These are phyloP conservation scores for Cygnus atratus DNA, from an alignment of 2,113 vertebrate species.

Conservation along the genomic window DNA sequence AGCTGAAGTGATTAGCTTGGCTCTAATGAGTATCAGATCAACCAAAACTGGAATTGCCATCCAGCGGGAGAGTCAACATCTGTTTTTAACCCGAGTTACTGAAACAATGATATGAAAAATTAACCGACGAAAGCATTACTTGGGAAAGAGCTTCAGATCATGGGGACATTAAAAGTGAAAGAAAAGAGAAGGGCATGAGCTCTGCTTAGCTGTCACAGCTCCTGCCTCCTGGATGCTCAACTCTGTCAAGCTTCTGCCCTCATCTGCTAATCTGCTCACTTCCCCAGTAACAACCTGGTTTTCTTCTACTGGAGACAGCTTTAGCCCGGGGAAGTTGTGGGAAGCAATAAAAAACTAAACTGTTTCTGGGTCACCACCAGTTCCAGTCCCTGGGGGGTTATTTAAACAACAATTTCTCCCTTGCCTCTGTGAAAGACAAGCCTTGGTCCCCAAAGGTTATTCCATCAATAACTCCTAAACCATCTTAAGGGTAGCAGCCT, in stretches of 20 bases:
- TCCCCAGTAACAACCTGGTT: slow-evolving; percentile 25
- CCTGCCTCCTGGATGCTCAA: neutral
- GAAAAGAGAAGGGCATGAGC: neutral
- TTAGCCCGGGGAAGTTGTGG: slow-evolving; percentile 57
- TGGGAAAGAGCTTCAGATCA: neutral
- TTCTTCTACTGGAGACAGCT: slow-evolving; percentile 28
- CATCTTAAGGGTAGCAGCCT: slow-evolving; percentile 28
- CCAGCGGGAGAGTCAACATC: accelerated
- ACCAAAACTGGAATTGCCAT: neutral
- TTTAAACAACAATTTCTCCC: slow-evolving; percentile 72
- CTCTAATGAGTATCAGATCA: neutral
- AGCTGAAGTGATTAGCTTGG: neutral
- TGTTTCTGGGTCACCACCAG: slow-evolving; percentile 75
- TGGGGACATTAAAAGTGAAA: neutral
- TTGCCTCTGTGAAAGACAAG: slow-evolving; percentile 40
- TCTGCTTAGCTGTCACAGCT: neutral
- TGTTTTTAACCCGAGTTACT: neutral
- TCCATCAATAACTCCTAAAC: slow-evolving; percentile 71
- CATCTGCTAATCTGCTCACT: neutral
- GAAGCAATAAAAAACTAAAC: slow-evolving; percentile 72
- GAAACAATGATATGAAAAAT: neutral
- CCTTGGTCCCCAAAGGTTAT: slow-evolving; percentile 65
- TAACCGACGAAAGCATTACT: neutral
- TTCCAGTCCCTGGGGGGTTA: slow-evolving; percentile 40
- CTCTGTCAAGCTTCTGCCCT: neutral